Base-by-base conservation (phyloP, 1,140 invertebrate species). In the Pseudomyrmex gracilis region DNA sequence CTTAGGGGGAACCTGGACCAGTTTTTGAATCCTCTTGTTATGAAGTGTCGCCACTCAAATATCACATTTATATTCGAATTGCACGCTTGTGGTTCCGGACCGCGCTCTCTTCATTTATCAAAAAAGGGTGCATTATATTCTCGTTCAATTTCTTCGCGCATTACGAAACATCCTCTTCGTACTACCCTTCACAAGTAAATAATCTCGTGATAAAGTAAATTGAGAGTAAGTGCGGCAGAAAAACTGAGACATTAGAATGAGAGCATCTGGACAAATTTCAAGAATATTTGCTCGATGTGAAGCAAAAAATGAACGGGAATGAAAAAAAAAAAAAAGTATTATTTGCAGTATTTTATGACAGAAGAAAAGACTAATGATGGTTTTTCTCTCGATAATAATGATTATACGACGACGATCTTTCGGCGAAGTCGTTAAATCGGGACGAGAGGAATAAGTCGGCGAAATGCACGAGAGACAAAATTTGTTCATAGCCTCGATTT, bases 51-150 rank as follows among this genome's bases (percentile, higher is more conserved):
- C 87, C 92, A 91, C 91, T 93, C 82, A 85, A 90, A 90, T 92
- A 92, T 90, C 87, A 43, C 90, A 91, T 93, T 92, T 92, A 93
- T 93, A 92, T 93, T 92, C 91, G 93, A 93, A 93, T 93, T 91
- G 90, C 90, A 89, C 83, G 85, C 88, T 93, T 92, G 91, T 82
- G 89, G 77, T 90, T 90, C 88, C 84, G 68, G 80, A 89, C 86
- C 84, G 76, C 58, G 74, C 20, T 57, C 13, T 7, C 22, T 83
- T 57, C 60, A 67, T 82, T 47, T 12, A 47, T 77, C 55, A 68
- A 71, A 66, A 68, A 71, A 73, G 73, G 89, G 87, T 91, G 89
- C 84, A 91, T 93, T 92, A 92, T 87, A 90, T 87, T 84, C 85
- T 92, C 89, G 89, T 93, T 92, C 90, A 88, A 68, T 63, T 86